Conservation (phyloP, 2,113 vertebrate genomes). For the Limnothrissa miodon region DNA sequence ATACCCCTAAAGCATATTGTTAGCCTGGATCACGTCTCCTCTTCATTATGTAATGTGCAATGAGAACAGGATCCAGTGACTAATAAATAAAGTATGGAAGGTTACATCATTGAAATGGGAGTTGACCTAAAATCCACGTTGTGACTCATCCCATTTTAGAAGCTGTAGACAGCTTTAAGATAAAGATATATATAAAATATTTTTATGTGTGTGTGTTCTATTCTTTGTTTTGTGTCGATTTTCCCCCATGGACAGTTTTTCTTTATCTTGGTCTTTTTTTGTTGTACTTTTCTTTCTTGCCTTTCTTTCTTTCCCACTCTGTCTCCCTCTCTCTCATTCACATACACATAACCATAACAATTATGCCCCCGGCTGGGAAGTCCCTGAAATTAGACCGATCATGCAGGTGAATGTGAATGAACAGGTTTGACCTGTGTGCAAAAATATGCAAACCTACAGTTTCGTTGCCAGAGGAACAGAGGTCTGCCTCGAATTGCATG, state of each 20-base stretch:
- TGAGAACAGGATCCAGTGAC: neutral
- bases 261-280: neutral
- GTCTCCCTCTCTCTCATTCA: neutral
- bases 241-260: no score
- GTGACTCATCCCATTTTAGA: neutral
- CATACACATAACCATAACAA: neutral
- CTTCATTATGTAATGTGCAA: neutral
- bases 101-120: neutral
- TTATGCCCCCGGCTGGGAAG: neutral
- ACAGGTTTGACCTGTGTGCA: conserved; percentile 59
- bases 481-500: neutral
- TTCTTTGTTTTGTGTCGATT: no score
- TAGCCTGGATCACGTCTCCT: neutral
- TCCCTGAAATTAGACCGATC: conserved; percentile 27
- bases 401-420: conserved; percentile 44
- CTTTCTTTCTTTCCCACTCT: neutral
- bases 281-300: neutral
- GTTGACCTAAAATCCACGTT: neutral
- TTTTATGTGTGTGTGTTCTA: no score
- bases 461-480: conserved; percentile 17
- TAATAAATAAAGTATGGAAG: neutral
- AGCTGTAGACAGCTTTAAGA: neutral
- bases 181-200: no score
- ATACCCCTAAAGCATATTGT: neutral
- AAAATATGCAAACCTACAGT: conserved; percentile 12